These are phyloP conservation scores for Capreolus pygargus DNA, from an alignment of 2,113 vertebrate species.

Conservation along the genomic window DNA sequence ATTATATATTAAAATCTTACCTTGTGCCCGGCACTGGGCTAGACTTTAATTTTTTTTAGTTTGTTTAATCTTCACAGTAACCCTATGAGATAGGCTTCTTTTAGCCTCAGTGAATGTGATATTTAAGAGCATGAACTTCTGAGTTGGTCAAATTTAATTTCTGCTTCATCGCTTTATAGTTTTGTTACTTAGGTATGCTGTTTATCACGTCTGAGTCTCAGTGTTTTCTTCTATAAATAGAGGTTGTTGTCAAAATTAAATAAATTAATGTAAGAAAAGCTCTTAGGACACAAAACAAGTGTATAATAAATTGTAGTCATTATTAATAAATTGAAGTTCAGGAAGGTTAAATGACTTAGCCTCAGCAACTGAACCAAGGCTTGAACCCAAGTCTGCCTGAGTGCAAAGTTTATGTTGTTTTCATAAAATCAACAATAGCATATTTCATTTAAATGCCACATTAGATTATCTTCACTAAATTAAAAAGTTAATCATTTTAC, in stretches of 20 bases:
- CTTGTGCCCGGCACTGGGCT: background rate
- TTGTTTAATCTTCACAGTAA: slow-evolving; percentile 13
- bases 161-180: background rate
- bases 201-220: background rate
- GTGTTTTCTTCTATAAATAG: slow-evolving; percentile 28
- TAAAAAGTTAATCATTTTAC: slow-evolving; percentile 36
- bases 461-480: slow-evolving; percentile 34
- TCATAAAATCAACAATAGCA: background rate
- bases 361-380: background rate
- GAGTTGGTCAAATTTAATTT: slow-evolving; percentile 18
- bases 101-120: background rate
- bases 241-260: slow-evolving; percentile 10
- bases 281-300: slow-evolving; percentile 22
- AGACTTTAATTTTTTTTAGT: background rate
- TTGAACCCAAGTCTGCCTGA: background rate
- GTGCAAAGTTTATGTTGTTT: slow-evolving; percentile 13
- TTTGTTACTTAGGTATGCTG: background rate
- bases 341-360: background rate
- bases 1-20: background rate
- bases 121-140: slow-evolving; percentile 8
- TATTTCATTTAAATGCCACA: background rate
- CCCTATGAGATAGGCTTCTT: background rate
- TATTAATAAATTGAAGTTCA: slow-evolving; percentile 41
- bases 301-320: background rate
- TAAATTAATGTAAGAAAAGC: background rate